Evolutionary conservation across 2,113 vertebrate species (phyloP).

Genomic region (Meleagris gallopavo): DNA sequence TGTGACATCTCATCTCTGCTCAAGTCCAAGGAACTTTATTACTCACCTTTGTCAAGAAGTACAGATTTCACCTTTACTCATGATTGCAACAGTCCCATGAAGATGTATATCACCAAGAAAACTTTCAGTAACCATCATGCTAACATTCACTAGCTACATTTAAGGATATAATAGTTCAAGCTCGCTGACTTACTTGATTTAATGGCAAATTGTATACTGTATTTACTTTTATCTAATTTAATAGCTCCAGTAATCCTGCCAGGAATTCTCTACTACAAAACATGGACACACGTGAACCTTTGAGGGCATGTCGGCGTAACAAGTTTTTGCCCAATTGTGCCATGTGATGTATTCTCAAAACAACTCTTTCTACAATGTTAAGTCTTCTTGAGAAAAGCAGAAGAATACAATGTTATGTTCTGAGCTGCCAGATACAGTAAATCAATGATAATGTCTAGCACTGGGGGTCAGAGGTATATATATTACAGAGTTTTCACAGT

Average conservation of each 20-base stretch:
- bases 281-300: not conserved
- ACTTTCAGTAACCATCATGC: not conserved
- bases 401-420: not conserved
- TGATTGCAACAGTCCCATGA: not conserved
- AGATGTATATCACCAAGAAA: not conserved
- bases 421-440: slow-evolving; percentile 52
- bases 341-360: not conserved
- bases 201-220: not conserved
- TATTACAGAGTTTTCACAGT: slow-evolving; percentile 44
- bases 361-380: not conserved
- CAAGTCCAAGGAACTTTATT: not conserved
- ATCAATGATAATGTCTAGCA: slow-evolving; percentile 37
- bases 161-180: not conserved
- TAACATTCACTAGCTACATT: not conserved
- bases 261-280: not conserved
- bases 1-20: not conserved
- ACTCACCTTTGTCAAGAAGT: not conserved
- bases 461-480: slow-evolving; percentile 31
- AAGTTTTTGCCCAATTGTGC: not conserved
- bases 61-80: not conserved
- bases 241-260: not conserved
- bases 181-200: not conserved
- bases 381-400: slow-evolving; percentile 19
- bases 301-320: not conserved
- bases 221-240: not conserved